phyloP scores from a whole-genome alignment of 1,140 invertebrate species.

The Ganaspis sp. region DNA sequence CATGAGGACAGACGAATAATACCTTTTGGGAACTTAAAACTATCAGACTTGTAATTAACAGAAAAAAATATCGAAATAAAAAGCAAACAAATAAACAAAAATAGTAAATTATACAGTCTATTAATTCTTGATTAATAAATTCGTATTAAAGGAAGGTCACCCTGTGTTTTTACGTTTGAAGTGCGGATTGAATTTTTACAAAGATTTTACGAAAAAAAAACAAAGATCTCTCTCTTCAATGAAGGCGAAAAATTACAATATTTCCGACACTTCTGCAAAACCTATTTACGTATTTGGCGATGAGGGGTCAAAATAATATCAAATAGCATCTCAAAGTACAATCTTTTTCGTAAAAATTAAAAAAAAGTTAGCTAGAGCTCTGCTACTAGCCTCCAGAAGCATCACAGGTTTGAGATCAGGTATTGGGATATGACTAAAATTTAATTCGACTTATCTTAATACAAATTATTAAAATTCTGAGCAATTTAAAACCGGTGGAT shows the following conservation, averaged over 20 bases:
- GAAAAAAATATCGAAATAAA: no score
- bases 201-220: not conserved
- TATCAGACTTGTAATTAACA: slow-evolving; percentile 20
- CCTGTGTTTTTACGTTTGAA: not conserved
- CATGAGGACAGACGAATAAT: not conserved
- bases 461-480: slow-evolving; percentile 34
- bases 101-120: slow-evolving; percentile 10
- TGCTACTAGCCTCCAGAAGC: slow-evolving; percentile 46
- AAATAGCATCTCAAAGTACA: slow-evolving; percentile 57
- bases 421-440: slow-evolving; percentile 63
- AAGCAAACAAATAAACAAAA: not conserved
- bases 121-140: not conserved
- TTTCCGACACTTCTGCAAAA: not conserved
- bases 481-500: not conserved
- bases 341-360: slow-evolving; percentile 55
- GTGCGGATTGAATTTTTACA: not conserved
- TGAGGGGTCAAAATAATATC: slow-evolving; percentile 35
- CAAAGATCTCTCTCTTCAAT: no score
- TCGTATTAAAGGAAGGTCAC: slow-evolving; percentile 15
- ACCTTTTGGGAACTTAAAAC: not conserved
- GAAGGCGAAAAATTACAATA: not conserved
- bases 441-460: slow-evolving; percentile 32
- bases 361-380: slow-evolving; percentile 58
- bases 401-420: slow-evolving; percentile 69
- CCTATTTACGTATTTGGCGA: slow-evolving; percentile 34